These are phyloP conservation scores for Sisor rabdophorus DNA, from an alignment of 2,113 vertebrate species.

Conservation along the genomic window DNA sequence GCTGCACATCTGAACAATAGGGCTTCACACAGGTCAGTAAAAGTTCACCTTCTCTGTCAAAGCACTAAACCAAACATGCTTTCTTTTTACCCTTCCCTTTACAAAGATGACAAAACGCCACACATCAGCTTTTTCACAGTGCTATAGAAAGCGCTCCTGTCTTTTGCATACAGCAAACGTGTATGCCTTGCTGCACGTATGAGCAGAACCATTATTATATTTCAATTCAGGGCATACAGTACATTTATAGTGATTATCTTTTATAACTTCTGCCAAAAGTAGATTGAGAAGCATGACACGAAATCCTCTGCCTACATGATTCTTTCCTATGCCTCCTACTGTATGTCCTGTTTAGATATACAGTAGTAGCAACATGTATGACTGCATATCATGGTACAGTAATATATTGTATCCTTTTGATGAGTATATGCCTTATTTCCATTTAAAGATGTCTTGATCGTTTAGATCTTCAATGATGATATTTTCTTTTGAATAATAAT, in stretches of 20 bases:
- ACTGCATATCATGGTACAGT: constrained; percentile 42
- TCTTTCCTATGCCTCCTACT: constrained; percentile 6
- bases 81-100: constrained; percentile 7
- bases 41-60: constrained; percentile 33
- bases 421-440: constrained; percentile 49
- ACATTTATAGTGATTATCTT: background rate
- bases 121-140: constrained; percentile 31
- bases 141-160: background rate
- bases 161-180: background rate
- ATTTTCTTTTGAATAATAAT: constrained; percentile 27
- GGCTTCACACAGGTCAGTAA: constrained; percentile 28
- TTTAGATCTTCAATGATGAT: constrained; percentile 31
- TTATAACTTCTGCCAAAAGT: constrained; percentile 11
- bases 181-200: background rate
- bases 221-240: background rate
- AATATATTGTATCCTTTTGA: constrained; percentile 51
- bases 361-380: constrained; percentile 28
- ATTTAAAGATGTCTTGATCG: constrained; percentile 37
- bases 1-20: constrained; percentile 37
- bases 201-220: background rate
- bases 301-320: background rate
- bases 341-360: constrained; percentile 19
- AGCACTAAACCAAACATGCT: constrained; percentile 33
- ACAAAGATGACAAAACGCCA: constrained; percentile 10
- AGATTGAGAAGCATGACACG: background rate